These are phyloP conservation scores for Brachypteracias leptosomus DNA, from an alignment of 2,113 vertebrate species.

Conservation along the genomic window DNA sequence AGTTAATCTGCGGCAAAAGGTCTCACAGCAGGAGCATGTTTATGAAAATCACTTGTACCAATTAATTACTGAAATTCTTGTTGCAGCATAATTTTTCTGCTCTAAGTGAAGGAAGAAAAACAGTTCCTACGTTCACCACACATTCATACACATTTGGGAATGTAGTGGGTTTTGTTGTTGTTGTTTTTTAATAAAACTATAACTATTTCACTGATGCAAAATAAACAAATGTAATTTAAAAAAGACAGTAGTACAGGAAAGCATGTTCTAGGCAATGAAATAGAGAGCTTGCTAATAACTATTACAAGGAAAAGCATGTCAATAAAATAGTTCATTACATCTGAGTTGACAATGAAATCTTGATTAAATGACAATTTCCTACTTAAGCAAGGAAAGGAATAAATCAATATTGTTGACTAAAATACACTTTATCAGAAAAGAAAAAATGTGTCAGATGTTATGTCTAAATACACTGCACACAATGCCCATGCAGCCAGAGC, in stretches of 20 bases:
- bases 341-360: not conserved
- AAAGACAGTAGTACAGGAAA: not conserved
- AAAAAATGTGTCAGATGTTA: not conserved
- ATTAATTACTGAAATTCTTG: conserved; percentile 46
- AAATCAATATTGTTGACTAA: not conserved
- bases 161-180: not conserved
- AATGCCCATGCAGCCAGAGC: not conserved
- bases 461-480: not conserved
- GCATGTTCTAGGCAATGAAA: not conserved
- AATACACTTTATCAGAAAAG: not conserved
- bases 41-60: conserved; percentile 13
- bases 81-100: conserved; percentile 8
- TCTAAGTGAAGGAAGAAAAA: not conserved
- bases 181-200: not conserved
- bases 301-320: not conserved
- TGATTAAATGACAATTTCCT: conserved; percentile 1
- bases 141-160: not conserved
- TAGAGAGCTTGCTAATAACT: not conserved
- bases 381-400: not conserved
- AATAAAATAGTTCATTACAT: not conserved
- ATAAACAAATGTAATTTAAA: not conserved
- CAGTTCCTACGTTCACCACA: not conserved
- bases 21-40: conserved; percentile 8
- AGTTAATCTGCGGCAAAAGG: conserved; percentile 24
- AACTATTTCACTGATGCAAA: not conserved